phyloP scores from a whole-genome alignment of 2,113 vertebrate species.

The Callorhinus ursinus region DNA sequence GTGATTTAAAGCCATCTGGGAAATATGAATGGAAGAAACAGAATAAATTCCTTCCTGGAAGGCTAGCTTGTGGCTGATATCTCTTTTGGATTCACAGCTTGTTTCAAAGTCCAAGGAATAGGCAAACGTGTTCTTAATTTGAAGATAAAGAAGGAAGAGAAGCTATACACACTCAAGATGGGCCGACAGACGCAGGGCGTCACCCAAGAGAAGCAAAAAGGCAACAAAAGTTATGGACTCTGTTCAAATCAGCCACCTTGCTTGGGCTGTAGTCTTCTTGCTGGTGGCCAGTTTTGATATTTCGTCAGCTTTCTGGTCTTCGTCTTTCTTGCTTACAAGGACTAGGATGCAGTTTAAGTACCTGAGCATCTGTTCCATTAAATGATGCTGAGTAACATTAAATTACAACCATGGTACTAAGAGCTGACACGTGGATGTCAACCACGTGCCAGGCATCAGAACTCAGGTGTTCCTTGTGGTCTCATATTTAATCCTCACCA shows the following conservation, averaged over 20 bases:
- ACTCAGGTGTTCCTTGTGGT: not conserved
- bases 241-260: not conserved
- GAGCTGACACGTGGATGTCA: not conserved
- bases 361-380: not conserved
- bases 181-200: not conserved
- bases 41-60: not conserved
- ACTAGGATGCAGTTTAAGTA: not conserved
- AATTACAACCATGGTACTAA: not conserved
- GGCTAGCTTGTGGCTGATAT: fast-evolving
- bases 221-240: not conserved
- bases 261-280: not conserved
- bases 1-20: not conserved
- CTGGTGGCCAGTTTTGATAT: not conserved
- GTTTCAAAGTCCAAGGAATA: not conserved
- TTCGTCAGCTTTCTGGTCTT: not conserved
- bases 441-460: fast-evolving
- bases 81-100: not conserved
- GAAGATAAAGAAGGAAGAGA: not conserved
- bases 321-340: not conserved
- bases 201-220: not conserved
- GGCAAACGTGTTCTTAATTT: not conserved
- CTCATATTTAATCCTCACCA: not conserved
- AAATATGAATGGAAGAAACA: not conserved
- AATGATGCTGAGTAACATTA: not conserved
- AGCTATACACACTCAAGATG: not conserved